Evolutionary conservation across 2,888 invertebrate genomes (phyloP).

Genomic region (Exephanes ischioxanthus): DNA sequence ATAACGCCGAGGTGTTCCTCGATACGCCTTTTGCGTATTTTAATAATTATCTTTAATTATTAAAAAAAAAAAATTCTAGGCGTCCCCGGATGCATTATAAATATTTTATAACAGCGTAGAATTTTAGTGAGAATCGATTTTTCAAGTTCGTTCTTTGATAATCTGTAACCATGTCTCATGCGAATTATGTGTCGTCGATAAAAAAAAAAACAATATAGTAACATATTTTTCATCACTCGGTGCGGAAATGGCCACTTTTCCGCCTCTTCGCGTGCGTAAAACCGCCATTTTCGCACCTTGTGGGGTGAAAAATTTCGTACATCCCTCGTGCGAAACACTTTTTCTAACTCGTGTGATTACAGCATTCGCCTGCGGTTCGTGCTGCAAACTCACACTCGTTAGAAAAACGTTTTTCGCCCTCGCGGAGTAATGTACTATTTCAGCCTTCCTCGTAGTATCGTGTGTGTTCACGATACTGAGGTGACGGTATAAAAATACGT

Average conservation of each 20-base stretch:
- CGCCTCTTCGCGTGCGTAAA: too few species aligned
- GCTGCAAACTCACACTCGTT: too few species aligned
- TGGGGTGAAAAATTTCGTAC: too few species aligned
- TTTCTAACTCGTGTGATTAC: too few species aligned
- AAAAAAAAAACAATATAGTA: background rate
- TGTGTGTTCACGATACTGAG: background rate
- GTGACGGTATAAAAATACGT: background rate
- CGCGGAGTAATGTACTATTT: background rate
- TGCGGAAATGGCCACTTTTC: too few species aligned
- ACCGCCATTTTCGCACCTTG: too few species aligned
- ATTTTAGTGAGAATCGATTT: slow-evolving; percentile 5
- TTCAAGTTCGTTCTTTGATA: background rate
- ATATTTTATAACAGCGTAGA: slow-evolving; percentile 3
- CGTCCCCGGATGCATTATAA: background rate
- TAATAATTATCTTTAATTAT: slow-evolving; percentile 22
- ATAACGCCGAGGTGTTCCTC: slow-evolving; percentile 3
- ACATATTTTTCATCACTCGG: background rate
- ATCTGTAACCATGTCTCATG: background rate
- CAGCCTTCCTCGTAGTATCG: background rate
- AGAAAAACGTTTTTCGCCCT: too few species aligned
- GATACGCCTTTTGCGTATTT: slow-evolving; percentile 9
- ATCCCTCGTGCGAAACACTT: too few species aligned
- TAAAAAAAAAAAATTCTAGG: background rate
- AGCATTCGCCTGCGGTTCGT: too few species aligned
- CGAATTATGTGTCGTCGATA: background rate